Evolutionary conservation across 1,140 invertebrate species (phyloP).

Genomic region (Plectus sambesii): DNA sequence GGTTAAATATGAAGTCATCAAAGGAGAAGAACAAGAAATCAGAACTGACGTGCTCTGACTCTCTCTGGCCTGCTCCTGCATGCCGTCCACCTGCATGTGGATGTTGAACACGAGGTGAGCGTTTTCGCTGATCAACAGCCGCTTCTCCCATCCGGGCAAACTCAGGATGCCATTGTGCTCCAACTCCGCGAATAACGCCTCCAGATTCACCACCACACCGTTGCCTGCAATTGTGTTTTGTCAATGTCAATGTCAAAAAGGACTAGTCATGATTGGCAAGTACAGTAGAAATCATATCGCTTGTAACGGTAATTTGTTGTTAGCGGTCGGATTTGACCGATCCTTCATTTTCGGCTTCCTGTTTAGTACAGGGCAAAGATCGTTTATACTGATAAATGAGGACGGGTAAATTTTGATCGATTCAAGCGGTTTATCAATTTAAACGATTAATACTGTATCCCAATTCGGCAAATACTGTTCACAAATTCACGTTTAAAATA

Average conservation of each 20-base stretch:
- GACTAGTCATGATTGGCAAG: too few relatives aligned
- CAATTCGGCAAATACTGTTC: too few relatives aligned
- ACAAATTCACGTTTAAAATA: too few relatives aligned
- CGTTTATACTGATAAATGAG: too few relatives aligned
- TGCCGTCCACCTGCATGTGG: slow-evolving; percentile 70
- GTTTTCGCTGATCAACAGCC: slow-evolving; percentile 80
- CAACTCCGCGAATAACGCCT: slow-evolving; percentile 84
- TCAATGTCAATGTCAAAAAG: too few relatives aligned
- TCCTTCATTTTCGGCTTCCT: slow-evolving; percentile 85
- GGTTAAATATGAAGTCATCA: too few relatives aligned
- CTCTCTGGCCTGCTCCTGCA: slow-evolving; percentile 69
- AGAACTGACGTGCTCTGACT: slow-evolving; percentile 52
- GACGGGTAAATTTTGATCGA: too few relatives aligned
- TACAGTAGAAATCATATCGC: too few relatives aligned
- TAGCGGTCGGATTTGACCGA: slow-evolving; percentile 56
- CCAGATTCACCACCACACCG: slow-evolving; percentile 87
- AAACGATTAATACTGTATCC: too few relatives aligned
- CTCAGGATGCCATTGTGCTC: slow-evolving; percentile 63
- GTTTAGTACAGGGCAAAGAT: too few relatives aligned
- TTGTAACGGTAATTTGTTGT: too few relatives aligned
- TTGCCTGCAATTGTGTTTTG: slow-evolving; percentile 84
- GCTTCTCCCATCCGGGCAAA: slow-evolving; percentile 69
- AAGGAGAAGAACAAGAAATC: background rate
- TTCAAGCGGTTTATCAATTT: too few relatives aligned
- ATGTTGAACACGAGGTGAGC: slow-evolving; percentile 63